Conservation (phyloP, 1,140 invertebrate genomes). For the Saccostrea cuccullata region DNA sequence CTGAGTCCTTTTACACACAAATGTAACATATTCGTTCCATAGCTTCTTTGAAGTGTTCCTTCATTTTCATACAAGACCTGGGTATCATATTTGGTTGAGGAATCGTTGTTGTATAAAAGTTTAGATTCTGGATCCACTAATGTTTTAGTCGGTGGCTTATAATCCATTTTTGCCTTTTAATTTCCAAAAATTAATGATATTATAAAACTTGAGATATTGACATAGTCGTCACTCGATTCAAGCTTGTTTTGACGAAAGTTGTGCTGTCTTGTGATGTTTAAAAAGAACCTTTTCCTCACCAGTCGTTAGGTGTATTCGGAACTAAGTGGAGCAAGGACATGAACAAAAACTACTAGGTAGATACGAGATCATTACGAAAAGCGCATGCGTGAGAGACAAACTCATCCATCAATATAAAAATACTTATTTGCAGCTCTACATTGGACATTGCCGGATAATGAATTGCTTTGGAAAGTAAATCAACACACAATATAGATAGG, state of each 20-base stretch:
- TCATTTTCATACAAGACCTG: neutral
- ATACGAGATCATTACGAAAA: neutral
- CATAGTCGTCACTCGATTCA: too few relatives aligned
- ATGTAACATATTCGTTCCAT: conserved; percentile 44
- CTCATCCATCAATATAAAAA: conserved; percentile 25
- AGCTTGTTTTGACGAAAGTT: too few relatives aligned
- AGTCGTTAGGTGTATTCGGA: neutral
- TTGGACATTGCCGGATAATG: neutral
- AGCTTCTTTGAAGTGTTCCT: neutral
- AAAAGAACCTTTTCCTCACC: too few relatives aligned
- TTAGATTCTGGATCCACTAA: conserved; percentile 5
- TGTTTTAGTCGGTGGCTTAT: neutral
- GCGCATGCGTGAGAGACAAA: conserved; percentile 15
- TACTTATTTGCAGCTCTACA: conserved; percentile 30
- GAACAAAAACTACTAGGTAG: conserved; percentile 18
- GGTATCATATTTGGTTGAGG: neutral
- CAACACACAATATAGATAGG: neutral
- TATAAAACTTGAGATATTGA: neutral
- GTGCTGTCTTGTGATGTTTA: too few relatives aligned
- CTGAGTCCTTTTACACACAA: conserved; percentile 67
- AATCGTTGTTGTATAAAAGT: neutral
- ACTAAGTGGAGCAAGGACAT: neutral
- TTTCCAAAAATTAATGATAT: neutral
- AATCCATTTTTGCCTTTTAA: neutral
- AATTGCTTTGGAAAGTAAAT: conserved; percentile 22